A percentile compares a stretch with the other conserved stretches of the same genome.
These are phyloP conservation scores for Papilio gigon DNA, from an alignment of 2,888 invertebrate species.

Conservation along the genomic window DNA sequence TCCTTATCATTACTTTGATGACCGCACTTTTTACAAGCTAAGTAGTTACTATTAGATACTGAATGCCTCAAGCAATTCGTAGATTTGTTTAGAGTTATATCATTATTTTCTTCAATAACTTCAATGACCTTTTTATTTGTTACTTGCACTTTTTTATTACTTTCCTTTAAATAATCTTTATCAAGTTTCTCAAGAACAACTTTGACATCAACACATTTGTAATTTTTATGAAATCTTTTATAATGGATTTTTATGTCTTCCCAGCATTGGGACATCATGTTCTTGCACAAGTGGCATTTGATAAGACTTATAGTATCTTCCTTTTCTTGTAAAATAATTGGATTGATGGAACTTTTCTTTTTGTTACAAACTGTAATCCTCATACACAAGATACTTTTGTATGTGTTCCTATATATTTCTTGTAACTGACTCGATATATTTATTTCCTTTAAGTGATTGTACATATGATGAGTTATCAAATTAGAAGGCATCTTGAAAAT, in stretches of 20 bases:
- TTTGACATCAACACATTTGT: conserved; percentile 66
- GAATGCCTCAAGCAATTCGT: neutral
- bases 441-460: conserved; percentile 52
- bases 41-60: conserved; percentile 43
- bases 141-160: conserved; percentile 44
- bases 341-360: conserved; percentile 54
- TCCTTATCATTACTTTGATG: conserved; percentile 59
- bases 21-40: conserved; percentile 74
- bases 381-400: conserved; percentile 27
- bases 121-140: conserved; percentile 44
- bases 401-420: conserved; percentile 21
- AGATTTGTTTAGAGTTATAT: conserved; percentile 17
- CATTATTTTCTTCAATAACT: conserved; percentile 40
- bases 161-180: conserved; percentile 43
- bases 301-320: conserved; percentile 46
- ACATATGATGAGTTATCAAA: conserved; percentile 61
- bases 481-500: conserved; percentile 53
- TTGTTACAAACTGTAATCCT: conserved; percentile 55
- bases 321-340: conserved; percentile 39
- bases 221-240: conserved; percentile 58
- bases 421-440: conserved; percentile 46
- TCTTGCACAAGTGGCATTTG: conserved; percentile 65
- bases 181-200: conserved; percentile 57
- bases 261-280: conserved; percentile 63
- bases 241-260: conserved; percentile 67